Evolutionary conservation across 2,113 vertebrate genomes (phyloP), one percentile per base, ranked within the genome.

Genomic region (Anarhynchus alexandrinus): DNA sequence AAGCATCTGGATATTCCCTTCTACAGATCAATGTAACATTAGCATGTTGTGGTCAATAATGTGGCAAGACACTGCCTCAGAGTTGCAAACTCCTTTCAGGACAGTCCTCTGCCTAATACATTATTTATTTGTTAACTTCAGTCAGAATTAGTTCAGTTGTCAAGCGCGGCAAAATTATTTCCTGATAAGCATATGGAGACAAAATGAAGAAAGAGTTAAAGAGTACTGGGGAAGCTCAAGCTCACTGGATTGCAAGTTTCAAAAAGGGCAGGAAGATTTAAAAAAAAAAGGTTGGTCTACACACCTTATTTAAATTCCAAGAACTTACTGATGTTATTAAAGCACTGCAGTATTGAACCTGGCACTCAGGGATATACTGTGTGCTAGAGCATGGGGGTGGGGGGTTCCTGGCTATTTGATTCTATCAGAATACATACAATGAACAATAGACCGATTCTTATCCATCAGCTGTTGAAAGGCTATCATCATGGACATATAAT

Each of bases 261-360:
- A 32, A 62, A 83, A 78, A 32, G 1, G 0, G 12, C 17, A 66
- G 18, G 64, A 88, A 78, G 9, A 78, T 54, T 82, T 66, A 66
- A 84, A 21, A n/a, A 29, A 47, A 23, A 58, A 79, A 78, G 45
- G 17, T 10, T 62, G 5, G 2, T 0, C 0, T 32, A 64, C 4
- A 65, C 3, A 11, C 40, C 18, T 90, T 69, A 27, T 52, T 72
- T 74, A 47, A 76, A 79, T 82, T 82, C 74, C 30, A 30, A 72
- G 49, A 70, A 15, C 8, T 88, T 73, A 58, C 7, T 12, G 13
- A 70, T n/a, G 5, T 30, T 58, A 67, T 30, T 79, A 82, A 66
- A 86, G 14, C 47, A 67, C 15, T 81, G 47, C 69, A 59, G n/a
- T 19, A 27, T 23, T 45, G 26, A 58, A 26, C 14, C 10, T 72